Evolutionary conservation across 2,888 invertebrate genomes (phyloP), one percentile per base, ranked within the genome.

Genomic region (Gerosis bhagava): DNA sequence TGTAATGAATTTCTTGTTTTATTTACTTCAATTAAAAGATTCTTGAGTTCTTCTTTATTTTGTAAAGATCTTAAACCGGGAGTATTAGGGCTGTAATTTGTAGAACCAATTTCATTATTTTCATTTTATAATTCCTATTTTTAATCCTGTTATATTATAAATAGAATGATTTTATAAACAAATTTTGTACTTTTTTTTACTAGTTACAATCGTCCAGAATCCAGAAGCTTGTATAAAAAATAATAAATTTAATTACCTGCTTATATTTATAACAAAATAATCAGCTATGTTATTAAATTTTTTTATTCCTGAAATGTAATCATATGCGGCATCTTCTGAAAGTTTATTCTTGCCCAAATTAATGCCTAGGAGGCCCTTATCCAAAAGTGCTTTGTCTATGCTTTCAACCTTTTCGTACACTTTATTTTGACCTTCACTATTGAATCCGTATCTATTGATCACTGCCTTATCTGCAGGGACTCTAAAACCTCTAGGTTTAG

Each of bases 281-380:
- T 99, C 98, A 1, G 98, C 97, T 26, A 96, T 77, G 21, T 92
- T 88, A 13, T 94, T 93, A 82, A 99, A 98, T 60, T 91, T 92
- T 51, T 92, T 81, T 0, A 99, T 93, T 5, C 99, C 99, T 62
- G 92, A 74, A n/a, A 93, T 91, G 73, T 98, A 99, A 83, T 99
- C 98, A 6, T 89, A 80, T 7, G 92, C 84, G 0, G 96, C 92
- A 80, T 96, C 92, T 16, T 82, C 68, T 0, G 97, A 95, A 0
- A 88, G 81, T 82, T 98, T 98, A 80, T 99, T 99, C 83, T 97
- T 98, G 0, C 99, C 99, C 49, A 99, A 90, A 89, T 99, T 99
- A 0, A 99, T 93, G 4, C 99, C 99, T 43, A 98, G 66, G 4
- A 97, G 78, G 3, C 92, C 93, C 45, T 90, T 77, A 43, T 91